Conservation (phyloP, 92 coral and sea anemone species). For the Parazoanthus atlanticus region DNA sequence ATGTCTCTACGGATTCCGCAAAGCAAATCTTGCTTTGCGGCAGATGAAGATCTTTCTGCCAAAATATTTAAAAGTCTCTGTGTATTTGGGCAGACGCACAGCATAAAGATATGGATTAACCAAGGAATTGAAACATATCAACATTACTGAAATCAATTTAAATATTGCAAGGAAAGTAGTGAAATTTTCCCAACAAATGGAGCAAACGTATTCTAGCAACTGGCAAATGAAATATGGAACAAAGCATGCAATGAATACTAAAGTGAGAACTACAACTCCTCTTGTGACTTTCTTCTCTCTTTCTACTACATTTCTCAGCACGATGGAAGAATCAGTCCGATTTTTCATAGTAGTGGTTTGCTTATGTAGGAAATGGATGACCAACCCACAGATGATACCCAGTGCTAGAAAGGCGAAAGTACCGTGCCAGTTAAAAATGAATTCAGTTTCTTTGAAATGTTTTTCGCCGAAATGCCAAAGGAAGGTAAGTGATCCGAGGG, state of each 20-base stretch:
- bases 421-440: neutral
- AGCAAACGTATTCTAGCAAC: neutral
- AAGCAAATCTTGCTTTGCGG: neutral
- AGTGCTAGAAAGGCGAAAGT: neutral
- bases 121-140: slow-evolving; percentile 5
- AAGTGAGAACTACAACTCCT: neutral
- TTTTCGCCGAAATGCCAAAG: neutral
- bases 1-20: neutral
- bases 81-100: slow-evolving; percentile 9
- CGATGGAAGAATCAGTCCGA: neutral
- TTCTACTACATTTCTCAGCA: neutral
- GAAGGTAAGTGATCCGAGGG: neutral
- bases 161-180: neutral
- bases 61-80: neutral
- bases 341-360: neutral
- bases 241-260: slow-evolving; percentile 6
- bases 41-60: neutral
- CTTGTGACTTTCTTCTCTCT: slow-evolving; percentile 27
- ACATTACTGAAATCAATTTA: neutral
- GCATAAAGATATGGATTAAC: slow-evolving; percentile 19
- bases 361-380: slow-evolving; percentile 6
- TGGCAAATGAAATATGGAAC: slow-evolving; percentile 6
- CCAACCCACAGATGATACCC: neutral
- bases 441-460: neutral
- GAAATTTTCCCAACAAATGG: neutral